Evolutionary conservation across 35 echinoderm and acorn worm genomes (phyloP), one percentile per base, ranked within the genome.

Genomic region (Ophiothrix spiculata): DNA sequence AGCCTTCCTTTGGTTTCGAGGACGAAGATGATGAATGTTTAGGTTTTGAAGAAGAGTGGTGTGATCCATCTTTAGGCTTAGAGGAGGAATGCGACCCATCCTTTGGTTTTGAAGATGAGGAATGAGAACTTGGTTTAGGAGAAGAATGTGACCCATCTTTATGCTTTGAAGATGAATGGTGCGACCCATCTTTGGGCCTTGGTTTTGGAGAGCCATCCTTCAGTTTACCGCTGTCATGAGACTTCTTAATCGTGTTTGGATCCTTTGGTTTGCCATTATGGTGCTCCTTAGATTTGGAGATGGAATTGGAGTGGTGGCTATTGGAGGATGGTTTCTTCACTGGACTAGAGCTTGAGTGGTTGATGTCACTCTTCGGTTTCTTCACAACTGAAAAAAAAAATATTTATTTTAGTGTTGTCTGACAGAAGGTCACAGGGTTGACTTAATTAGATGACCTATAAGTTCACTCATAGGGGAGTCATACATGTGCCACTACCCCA

Each of bases 231-330:
- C 79, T 38, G 39, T 77, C 76, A 77, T 54, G 8, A 21, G 45
- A 21, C 21, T 54, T 54, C 45, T 54, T 54, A 21, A 54, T 77
- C 35, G 76, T 19, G 13, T 35, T 37, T 25, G 76, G 32, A 21
- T 32, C 76, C 76, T 35, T 77, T 31, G 25, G 76, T 21, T 35
- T 35, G 33, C 32, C 33, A 21, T 54, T 54, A 54, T 77, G 76
- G 17, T 45, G 80, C 38, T 82, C n/a, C 32, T 82, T 32, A 21
- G 45, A 54, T 54, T 45, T 45, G 38, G 80, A 33, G 32, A 45
- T 45, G 54, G 80, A 82, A 82, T 82, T 82, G 35, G 80, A 82
- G 40, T 82, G 80, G 32, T 82, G 80, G 40, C 49, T 46, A 34
- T 82, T 82, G 31, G 80, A 54, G 45, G 45, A 54, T 11, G 45